Evolutionary conservation across 2,797 vertebrate species (phyloP).

Genomic region (Channallabes apus): DNA sequence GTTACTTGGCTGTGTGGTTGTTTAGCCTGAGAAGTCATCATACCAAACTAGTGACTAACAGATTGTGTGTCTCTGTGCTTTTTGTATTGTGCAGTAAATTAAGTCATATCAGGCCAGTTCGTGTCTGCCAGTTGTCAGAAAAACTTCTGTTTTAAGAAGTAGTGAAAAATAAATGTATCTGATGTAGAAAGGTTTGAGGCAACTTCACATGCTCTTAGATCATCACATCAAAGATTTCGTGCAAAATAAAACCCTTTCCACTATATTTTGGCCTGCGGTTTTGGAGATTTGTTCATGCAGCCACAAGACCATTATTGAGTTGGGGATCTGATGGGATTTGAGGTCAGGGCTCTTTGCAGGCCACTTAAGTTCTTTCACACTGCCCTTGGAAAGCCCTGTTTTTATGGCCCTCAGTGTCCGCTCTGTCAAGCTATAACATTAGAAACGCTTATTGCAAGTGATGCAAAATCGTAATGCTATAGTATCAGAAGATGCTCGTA

Average conservation of each 20-base stretch:
- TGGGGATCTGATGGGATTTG: neutral
- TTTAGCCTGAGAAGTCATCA: neutral
- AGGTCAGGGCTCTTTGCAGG: neutral
- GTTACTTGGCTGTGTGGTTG: neutral
- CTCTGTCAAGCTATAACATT: neutral
- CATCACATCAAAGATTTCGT: neutral
- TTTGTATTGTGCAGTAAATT: neutral
- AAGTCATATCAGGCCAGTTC: neutral
- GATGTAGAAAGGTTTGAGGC: neutral
- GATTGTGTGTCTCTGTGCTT: neutral
- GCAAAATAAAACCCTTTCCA: neutral
- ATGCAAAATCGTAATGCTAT: neutral
- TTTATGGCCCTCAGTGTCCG: neutral
- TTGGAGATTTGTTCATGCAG: neutral
- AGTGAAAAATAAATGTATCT: neutral
- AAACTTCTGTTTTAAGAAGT: neutral
- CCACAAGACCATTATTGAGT: neutral
- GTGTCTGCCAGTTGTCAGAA: neutral
- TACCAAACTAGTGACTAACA: neutral
- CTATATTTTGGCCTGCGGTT: neutral
- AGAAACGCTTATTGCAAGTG: too few relatives aligned
- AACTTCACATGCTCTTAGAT: too few relatives aligned
- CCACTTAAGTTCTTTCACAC: neutral
- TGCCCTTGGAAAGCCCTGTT: neutral
- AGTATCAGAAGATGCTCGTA: neutral